phyloP scores from a whole-genome alignment of 2,888 invertebrate species.

The Sisyra terminalis region DNA sequence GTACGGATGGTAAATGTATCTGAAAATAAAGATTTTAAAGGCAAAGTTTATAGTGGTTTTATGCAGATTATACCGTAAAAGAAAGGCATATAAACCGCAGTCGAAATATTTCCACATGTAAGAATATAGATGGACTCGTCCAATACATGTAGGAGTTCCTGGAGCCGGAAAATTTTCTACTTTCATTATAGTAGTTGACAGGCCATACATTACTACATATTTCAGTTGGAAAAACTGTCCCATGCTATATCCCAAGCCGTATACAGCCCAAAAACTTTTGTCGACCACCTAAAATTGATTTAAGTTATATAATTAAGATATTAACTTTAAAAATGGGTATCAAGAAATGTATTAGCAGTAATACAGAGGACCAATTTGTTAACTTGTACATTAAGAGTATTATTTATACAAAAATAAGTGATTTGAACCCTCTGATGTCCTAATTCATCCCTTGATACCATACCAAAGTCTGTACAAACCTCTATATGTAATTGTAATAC shows the following conservation, averaged over 20 bases:
- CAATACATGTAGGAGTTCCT: constrained; percentile 53
- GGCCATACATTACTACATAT: constrained; percentile 79
- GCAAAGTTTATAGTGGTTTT: neutral
- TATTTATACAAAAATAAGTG: constrained; percentile 4
- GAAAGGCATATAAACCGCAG: constrained; percentile 78
- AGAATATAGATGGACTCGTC: constrained; percentile 80
- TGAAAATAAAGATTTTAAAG: constrained; percentile 9
- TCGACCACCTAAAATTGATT: constrained; percentile 33
- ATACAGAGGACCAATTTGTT: too few species aligned
- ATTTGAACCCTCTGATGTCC: too few species aligned
- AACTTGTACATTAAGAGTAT: constrained; percentile 8
- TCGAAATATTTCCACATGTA: constrained; percentile 98
- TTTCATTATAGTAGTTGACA: constrained; percentile 47
- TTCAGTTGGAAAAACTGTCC: constrained; percentile 87
- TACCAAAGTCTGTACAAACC: constrained; percentile 32
- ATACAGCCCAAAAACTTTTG: constrained; percentile 51
- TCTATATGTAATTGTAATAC: constrained; percentile 51
- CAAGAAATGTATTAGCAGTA: too few species aligned
- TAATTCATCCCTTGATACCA: too few species aligned
- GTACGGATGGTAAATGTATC: constrained; percentile 14
- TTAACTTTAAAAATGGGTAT: neutral
- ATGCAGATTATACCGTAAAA: constrained; percentile 45
- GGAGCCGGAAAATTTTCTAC: constrained; percentile 27
- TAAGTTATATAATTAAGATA: neutral
- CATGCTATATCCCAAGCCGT: constrained; percentile 76